Conservation (phyloP, 1,140 invertebrate genomes). For the Drosophila ercepeae region DNA sequence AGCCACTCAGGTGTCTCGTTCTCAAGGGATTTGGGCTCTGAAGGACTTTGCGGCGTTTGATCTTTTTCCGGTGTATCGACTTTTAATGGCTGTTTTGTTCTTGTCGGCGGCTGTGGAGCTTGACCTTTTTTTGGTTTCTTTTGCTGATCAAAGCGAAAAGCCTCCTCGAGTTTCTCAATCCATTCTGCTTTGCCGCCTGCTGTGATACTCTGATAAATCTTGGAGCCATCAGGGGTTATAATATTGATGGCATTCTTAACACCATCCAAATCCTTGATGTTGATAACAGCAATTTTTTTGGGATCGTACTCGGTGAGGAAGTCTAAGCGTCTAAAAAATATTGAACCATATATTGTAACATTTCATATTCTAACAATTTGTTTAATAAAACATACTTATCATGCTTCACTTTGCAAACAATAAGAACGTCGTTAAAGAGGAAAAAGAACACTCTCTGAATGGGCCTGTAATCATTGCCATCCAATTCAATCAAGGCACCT, state of each 20-base stretch:
- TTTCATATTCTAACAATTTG: constrained; percentile 15
- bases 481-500: constrained; percentile 95
- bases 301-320: constrained; percentile 96
- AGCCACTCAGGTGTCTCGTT: constrained; percentile 93
- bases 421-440: constrained; percentile 94
- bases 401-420: constrained; percentile 86
- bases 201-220: constrained; percentile 95
- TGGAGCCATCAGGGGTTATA: constrained; percentile 96
- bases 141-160: constrained; percentile 92
- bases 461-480: constrained; percentile 93
- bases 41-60: constrained; percentile 42
- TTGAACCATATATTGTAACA: too few relatives aligned
- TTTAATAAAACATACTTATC: constrained; percentile 73
- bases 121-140: constrained; percentile 84
- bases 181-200: constrained; percentile 96
- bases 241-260: constrained; percentile 97
- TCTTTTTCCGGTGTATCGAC: constrained; percentile 64
- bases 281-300: constrained; percentile 96
- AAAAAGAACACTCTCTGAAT: constrained; percentile 96
- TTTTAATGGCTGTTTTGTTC: constrained; percentile 85
- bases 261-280: constrained; percentile 95
- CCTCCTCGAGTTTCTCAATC: constrained; percentile 96
- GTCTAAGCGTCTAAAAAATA: constrained; percentile 91
- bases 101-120: constrained; percentile 86
- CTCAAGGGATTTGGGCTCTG: constrained; percentile 85